Evolutionary conservation across 2,888 invertebrate genomes (phyloP).

Genomic region (Blastobasis lacticolella): DNA sequence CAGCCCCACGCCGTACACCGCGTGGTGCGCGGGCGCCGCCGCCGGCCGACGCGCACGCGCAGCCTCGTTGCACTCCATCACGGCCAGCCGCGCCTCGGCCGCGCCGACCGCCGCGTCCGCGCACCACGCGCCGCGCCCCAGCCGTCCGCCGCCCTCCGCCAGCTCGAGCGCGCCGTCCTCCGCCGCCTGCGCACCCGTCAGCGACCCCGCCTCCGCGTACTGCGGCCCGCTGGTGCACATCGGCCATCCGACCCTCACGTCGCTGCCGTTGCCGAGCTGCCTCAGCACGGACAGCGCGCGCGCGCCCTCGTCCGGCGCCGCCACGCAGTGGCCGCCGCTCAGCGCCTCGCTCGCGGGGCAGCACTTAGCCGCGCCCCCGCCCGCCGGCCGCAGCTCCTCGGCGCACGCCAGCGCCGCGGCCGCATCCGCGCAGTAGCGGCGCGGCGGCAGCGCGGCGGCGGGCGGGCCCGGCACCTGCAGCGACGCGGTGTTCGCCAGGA

Average conservation of each 20-base stretch:
- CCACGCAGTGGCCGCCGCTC: conserved; percentile 60
- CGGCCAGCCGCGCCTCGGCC: conserved; percentile 30
- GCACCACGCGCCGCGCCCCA: conserved; percentile 62
- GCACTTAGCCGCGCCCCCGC: conserved; percentile 75
- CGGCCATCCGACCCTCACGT: conserved; percentile 60
- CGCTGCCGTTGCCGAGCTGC: conserved; percentile 29
- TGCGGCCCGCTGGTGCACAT: conserved; percentile 60
- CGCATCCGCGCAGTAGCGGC: conserved; percentile 80
- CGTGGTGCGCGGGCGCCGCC: conserved; percentile 77
- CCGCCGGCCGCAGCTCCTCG: conserved; percentile 40
- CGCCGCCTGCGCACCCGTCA: conserved; percentile 63
- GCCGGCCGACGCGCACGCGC: conserved; percentile 48
- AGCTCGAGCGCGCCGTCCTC: conserved; percentile 72
- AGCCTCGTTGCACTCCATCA: conserved; percentile 70
- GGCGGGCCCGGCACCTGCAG: conserved; percentile 67
- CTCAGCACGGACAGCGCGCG: conserved; percentile 44
- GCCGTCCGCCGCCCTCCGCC: conserved; percentile 36
- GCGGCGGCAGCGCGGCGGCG: conserved; percentile 58
- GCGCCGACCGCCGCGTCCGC: conserved; percentile 66
- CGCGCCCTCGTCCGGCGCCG: conserved; percentile 33
- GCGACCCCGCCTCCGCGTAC: conserved; percentile 75
- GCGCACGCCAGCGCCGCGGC: conserved; percentile 78
- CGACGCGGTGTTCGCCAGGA: conserved; percentile 79
- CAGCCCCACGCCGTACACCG: conserved; percentile 84
- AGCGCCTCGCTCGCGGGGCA: conserved; percentile 70